Evolutionary conservation across 1,140 invertebrate genomes (phyloP).

Genomic region (Pseudomyrmex pallidus): DNA sequence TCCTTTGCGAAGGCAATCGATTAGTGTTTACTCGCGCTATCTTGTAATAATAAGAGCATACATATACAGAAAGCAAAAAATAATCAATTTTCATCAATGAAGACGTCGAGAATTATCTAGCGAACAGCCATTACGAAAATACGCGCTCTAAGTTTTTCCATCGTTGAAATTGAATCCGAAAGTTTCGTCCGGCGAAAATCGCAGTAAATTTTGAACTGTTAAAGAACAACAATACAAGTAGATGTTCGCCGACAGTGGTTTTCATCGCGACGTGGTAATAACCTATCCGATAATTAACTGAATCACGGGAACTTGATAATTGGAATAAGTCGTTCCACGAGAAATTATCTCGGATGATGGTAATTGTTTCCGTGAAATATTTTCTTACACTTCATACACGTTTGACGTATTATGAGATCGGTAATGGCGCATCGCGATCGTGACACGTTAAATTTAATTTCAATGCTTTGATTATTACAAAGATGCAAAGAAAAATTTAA

Average conservation of each 20-base stretch:
- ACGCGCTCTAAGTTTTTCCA: conserved; percentile 40
- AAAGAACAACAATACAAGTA: conserved; percentile 7
- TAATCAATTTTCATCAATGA: conserved; percentile 65
- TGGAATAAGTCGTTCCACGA: conserved; percentile 26
- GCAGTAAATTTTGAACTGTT: conserved; percentile 34
- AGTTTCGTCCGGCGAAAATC: conserved; percentile 9
- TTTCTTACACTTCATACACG: conserved; percentile 7
- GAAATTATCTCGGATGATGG: conserved; percentile 23
- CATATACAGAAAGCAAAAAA: neutral
- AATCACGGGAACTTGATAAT: conserved; percentile 38
- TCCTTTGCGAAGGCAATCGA: neutral
- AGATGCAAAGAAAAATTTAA: no score
- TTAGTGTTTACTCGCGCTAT: conserved; percentile 2
- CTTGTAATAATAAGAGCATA: conserved; percentile 17
- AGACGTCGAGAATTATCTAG: conserved; percentile 4
- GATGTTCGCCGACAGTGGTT: conserved; percentile 5
- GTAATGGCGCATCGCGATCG: neutral
- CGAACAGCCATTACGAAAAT: neutral
- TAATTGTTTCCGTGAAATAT: conserved; percentile 34
- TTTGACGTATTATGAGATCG: conserved; percentile 3
- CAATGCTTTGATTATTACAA: no score
- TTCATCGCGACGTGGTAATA: conserved; percentile 6
- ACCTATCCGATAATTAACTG: conserved; percentile 45
- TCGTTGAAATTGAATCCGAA: conserved; percentile 38
- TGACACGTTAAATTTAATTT: no score